Evolutionary conservation across 2,888 invertebrate species (phyloP).

Genomic region (Eupithecia dodoneata): DNA sequence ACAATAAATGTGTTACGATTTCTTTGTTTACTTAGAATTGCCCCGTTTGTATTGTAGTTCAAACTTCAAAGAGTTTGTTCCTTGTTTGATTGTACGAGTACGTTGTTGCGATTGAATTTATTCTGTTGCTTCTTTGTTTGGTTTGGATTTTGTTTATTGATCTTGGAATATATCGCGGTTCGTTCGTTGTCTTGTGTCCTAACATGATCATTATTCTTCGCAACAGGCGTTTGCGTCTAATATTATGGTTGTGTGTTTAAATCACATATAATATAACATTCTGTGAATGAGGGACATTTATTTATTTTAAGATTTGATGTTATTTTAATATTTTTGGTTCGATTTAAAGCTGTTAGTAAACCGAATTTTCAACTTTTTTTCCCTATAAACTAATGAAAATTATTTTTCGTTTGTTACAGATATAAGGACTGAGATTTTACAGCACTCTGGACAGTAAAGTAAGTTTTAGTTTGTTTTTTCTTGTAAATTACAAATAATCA

Average conservation of each 20-base stretch:
- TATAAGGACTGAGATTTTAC: constrained; percentile 47
- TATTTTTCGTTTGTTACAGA: constrained; percentile 50
- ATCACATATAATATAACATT: neutral
- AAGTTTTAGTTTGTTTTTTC: constrained; percentile 41
- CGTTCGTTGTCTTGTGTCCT: neutral
- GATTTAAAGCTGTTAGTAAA: neutral
- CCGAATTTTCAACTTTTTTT: neutral
- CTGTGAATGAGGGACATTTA: neutral
- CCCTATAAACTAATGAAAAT: constrained; percentile 3
- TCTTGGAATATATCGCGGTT: neutral
- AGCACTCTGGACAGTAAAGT: constrained; percentile 53
- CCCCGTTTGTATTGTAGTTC: constrained; percentile 10
- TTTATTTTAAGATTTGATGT: neutral
- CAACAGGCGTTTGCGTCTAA: neutral
- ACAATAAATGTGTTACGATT: constrained; percentile 34
- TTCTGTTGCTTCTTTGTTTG: neutral
- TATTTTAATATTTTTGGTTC: neutral
- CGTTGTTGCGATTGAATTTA: constrained; percentile 9
- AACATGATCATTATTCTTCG: neutral
- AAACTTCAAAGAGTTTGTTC: constrained; percentile 2
- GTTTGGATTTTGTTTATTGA: neutral
- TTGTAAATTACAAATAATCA: too few species aligned
- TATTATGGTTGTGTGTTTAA: neutral
- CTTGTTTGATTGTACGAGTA: constrained; percentile 2
- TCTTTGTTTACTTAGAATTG: constrained; percentile 27